Percentiles rank a stretch among this genome's conserved stretches.
phyloP scores from a whole-genome alignment of 2,888 invertebrate species.

The Crossocerus cetratus region DNA sequence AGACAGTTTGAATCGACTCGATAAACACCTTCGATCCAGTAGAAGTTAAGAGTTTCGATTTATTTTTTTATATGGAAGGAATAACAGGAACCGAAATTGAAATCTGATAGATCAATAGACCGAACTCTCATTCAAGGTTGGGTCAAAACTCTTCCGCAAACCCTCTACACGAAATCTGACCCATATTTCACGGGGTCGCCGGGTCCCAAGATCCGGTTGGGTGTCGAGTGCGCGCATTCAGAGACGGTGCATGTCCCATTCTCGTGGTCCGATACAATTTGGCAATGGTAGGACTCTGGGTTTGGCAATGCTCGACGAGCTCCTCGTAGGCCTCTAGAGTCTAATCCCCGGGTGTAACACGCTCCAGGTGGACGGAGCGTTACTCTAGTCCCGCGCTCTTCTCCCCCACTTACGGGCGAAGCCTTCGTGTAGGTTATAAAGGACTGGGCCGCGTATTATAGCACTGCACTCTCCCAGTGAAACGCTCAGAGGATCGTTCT shows the following conservation, averaged over 20 bases:
- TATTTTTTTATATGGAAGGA: too few relatives aligned
- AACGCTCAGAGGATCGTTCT: slow-evolving; percentile 72
- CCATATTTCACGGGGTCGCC: not conserved
- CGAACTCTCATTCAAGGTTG: too few relatives aligned
- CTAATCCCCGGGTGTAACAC: slow-evolving; percentile 56
- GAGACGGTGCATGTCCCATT: slow-evolving; percentile 42
- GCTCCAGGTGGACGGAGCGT: slow-evolving; percentile 41
- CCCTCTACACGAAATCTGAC: too few relatives aligned
- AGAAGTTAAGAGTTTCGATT: too few relatives aligned
- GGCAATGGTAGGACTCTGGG: slow-evolving; percentile 44
- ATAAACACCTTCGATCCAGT: too few relatives aligned
- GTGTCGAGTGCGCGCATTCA: slow-evolving; percentile 16
- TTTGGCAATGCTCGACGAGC: slow-evolving; percentile 63
- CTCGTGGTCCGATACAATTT: slow-evolving; percentile 44
- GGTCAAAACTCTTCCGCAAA: too few relatives aligned
- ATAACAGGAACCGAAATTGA: too few relatives aligned
- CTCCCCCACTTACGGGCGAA: slow-evolving; percentile 70
- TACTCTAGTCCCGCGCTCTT: slow-evolving; percentile 34
- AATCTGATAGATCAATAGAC: too few relatives aligned
- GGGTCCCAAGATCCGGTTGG: not conserved
- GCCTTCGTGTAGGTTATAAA: slow-evolving; percentile 75
- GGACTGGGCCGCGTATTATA: slow-evolving; percentile 72
- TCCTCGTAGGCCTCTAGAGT: slow-evolving; percentile 31
- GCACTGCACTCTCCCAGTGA: slow-evolving; percentile 76
- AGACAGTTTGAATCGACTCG: too few relatives aligned